phyloP scores from a whole-genome alignment of 2,797 vertebrate genomes.

The Synanceia verrucosa region DNA sequence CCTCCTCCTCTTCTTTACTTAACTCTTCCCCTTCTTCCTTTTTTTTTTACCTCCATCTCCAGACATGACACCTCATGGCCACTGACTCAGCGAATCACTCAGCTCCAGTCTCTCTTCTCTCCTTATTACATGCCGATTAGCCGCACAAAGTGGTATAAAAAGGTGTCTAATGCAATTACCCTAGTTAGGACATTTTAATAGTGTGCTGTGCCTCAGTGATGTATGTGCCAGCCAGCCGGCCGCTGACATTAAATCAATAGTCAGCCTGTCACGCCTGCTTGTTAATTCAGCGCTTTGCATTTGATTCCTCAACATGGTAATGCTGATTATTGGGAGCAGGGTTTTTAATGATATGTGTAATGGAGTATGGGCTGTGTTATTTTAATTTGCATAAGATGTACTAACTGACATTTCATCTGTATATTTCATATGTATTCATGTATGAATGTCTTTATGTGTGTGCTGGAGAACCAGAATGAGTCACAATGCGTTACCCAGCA shows the following conservation, averaged over 20 bases:
- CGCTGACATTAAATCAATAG: constrained; percentile 79
- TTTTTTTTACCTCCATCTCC: constrained; percentile 3
- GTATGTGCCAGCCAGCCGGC: constrained; percentile 52
- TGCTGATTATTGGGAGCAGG: constrained; percentile 73
- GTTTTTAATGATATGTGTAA: constrained; percentile 70
- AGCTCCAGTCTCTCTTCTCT: constrained; percentile 47
- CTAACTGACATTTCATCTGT: constrained; percentile 56
- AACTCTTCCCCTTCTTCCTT: neutral
- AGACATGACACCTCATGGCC: constrained; percentile 36
- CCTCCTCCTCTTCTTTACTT: neutral
- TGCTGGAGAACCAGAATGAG: neutral
- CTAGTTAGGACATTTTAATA: constrained; percentile 75
- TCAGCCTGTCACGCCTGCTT: constrained; percentile 70
- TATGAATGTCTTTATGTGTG: constrained; percentile 41
- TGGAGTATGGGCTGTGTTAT: constrained; percentile 51
- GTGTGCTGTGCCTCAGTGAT: constrained; percentile 60
- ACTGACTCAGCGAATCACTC: constrained; percentile 60
- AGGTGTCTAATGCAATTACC: constrained; percentile 79
- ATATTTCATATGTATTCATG: constrained; percentile 52
- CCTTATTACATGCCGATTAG: constrained; percentile 75
- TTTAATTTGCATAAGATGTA: constrained; percentile 60
- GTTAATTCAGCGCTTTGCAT: constrained; percentile 72
- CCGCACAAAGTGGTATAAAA: constrained; percentile 72
- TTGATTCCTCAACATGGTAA: constrained; percentile 62
- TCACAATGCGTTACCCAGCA: constrained; percentile 26